Percentiles rank a stretch among this genome's conserved stretches.
Conservation (phyloP, 2,888 invertebrate species). For the Pachydiplax longipennis region DNA sequence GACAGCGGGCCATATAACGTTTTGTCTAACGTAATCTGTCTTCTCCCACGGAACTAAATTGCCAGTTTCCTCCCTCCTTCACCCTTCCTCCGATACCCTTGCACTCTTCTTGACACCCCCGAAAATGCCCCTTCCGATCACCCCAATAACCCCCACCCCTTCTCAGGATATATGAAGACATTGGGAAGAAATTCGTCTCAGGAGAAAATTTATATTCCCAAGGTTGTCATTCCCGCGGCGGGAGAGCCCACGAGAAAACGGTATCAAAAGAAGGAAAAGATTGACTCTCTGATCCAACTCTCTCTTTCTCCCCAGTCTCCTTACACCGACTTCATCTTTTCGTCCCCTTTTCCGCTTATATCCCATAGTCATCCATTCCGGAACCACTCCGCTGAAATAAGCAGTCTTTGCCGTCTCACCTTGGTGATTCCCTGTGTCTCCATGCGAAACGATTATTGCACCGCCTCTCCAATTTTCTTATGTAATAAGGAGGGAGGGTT, state of each 20-base stretch:
- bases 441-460: neutral
- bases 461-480: neutral
- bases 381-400: neutral
- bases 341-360: neutral
- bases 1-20: neutral
- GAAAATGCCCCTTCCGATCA: neutral
- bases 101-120: neutral
- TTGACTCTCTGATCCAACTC: neutral
- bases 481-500: neutral
- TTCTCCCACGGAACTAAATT: conserved; percentile 9
- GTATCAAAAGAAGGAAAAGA: conserved; percentile 5
- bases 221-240: conserved; percentile 16
- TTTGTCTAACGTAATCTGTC: conserved; percentile 38
- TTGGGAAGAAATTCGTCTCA: neutral
- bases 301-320: neutral
- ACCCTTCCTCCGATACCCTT: neutral
- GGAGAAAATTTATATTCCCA: conserved; percentile 18
- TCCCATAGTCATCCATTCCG: neutral
- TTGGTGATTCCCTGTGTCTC: neutral
- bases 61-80: neutral
- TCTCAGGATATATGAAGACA: neutral
- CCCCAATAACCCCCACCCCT: neutral
- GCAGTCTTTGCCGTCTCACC: neutral
- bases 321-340: neutral
- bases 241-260: neutral